Evolutionary conservation across 2,113 vertebrate genomes (phyloP).

Genomic region (Grammomys surdaster): DNA sequence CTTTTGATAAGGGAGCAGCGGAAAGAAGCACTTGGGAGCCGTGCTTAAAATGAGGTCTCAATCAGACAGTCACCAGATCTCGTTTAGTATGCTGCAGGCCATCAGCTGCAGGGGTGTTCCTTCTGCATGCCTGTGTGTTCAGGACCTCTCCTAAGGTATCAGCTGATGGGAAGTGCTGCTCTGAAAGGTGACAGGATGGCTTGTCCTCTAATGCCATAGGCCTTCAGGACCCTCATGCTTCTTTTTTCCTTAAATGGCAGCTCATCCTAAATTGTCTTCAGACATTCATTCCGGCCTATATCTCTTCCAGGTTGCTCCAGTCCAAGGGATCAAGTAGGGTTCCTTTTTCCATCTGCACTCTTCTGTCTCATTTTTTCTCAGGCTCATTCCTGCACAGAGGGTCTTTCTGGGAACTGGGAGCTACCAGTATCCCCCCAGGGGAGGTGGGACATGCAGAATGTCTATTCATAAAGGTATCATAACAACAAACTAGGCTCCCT

Average conservation of each 20-base stretch:
- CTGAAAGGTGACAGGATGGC: background rate
- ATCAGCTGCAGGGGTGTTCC: background rate
- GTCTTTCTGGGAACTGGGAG: background rate
- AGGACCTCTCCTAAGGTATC: background rate
- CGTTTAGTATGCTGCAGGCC: background rate
- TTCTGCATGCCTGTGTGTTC: background rate
- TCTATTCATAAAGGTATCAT: background rate
- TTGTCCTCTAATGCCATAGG: background rate
- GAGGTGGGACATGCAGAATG: accelerated
- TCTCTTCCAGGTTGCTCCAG: background rate
- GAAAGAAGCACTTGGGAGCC: conserved; percentile 50
- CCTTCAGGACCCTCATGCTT: no score
- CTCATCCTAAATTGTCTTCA: background rate
- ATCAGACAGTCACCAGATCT: background rate
- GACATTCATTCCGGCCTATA: background rate
- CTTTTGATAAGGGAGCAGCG: conserved; percentile 1
- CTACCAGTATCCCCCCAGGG: no score
- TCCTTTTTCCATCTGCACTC: background rate
- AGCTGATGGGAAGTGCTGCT: background rate
- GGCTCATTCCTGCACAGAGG: background rate
- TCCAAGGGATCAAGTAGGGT: background rate
- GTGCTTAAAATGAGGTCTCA: background rate
- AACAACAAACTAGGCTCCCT: background rate
- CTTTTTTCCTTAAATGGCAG: background rate
- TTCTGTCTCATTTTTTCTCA: background rate